Evolutionary conservation across 2,888 invertebrate species (phyloP).

Genomic region (Conus canariensis): DNA sequence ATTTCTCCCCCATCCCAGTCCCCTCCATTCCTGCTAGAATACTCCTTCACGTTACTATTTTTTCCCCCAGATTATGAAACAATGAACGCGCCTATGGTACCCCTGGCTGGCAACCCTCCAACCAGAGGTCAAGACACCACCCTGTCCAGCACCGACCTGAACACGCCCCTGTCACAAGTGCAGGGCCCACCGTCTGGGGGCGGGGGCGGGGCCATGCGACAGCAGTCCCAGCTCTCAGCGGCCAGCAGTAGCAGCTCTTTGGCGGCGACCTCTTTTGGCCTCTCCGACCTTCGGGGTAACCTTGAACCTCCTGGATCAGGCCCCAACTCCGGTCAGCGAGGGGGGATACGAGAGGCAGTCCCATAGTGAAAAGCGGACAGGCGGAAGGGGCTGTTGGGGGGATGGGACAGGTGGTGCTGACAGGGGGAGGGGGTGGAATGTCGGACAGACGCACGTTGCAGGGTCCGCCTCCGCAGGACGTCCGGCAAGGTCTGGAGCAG

Average conservation of each 20-base stretch:
- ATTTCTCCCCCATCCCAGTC: too few species aligned
- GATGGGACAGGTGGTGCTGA: background rate
- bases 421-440: background rate
- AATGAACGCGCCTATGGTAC: background rate
- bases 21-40: too few species aligned
- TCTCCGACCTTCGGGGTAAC: constrained; percentile 11
- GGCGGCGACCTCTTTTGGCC: background rate
- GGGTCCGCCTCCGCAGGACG: background rate
- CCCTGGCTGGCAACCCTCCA: background rate
- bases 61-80: constrained; percentile 35
- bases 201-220: background rate
- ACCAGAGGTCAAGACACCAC: background rate
- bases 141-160: background rate
- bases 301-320: background rate
- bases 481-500: background rate
- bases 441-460: background rate
- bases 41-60: too few species aligned
- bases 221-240: constrained; percentile 5
- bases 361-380: too few species aligned
- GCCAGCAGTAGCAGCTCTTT: constrained; percentile 29
- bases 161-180: background rate
- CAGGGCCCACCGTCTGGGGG: background rate
- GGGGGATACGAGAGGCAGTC: background rate
- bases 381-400: background rate
- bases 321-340: background rate